phyloP scores from a whole-genome alignment of 1,140 invertebrate genomes.

The Gerris buenoi region DNA sequence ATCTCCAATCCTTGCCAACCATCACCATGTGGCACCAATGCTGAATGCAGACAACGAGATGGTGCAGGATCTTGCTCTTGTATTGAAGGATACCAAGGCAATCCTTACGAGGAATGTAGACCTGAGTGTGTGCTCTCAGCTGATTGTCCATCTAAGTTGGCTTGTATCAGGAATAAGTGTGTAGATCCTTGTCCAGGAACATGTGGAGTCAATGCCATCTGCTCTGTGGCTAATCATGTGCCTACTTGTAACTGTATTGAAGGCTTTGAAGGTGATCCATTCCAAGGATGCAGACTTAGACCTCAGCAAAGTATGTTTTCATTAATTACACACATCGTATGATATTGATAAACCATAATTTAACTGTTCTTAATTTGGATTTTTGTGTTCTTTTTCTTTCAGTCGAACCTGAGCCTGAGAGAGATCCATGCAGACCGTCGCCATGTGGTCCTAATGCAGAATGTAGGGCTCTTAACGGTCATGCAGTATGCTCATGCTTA shows the following conservation, averaged over 20 bases:
- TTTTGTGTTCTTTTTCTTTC: background rate
- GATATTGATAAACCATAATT: background rate
- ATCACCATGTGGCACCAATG: constrained; percentile 36
- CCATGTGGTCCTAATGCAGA: constrained; percentile 45
- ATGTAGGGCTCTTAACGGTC: constrained; percentile 38
- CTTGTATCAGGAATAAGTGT: constrained; percentile 54
- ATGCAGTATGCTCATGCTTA: constrained; percentile 44
- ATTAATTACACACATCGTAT: background rate
- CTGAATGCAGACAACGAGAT: constrained; percentile 29
- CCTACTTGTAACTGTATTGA: constrained; percentile 52
- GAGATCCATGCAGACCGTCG: constrained; percentile 41
- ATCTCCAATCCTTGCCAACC: constrained; percentile 33
- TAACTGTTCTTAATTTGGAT: background rate
- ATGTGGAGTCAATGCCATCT: constrained; percentile 48
- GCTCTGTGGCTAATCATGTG: constrained; percentile 50
- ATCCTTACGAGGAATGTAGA: constrained; percentile 53
- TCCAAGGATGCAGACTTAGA: constrained; percentile 33
- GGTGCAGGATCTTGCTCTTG: constrained; percentile 39
- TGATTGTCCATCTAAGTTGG: constrained; percentile 48
- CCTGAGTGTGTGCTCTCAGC: constrained; percentile 53
- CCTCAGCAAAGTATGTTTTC: constrained; percentile 28
- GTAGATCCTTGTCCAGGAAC: constrained; percentile 48
- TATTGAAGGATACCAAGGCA: constrained; percentile 46
- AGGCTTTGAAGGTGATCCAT: constrained; percentile 33
- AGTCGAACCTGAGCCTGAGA: constrained; percentile 21